Conservation (phyloP, 2,797 vertebrate genomes). For the Selene dorsalis region DNA sequence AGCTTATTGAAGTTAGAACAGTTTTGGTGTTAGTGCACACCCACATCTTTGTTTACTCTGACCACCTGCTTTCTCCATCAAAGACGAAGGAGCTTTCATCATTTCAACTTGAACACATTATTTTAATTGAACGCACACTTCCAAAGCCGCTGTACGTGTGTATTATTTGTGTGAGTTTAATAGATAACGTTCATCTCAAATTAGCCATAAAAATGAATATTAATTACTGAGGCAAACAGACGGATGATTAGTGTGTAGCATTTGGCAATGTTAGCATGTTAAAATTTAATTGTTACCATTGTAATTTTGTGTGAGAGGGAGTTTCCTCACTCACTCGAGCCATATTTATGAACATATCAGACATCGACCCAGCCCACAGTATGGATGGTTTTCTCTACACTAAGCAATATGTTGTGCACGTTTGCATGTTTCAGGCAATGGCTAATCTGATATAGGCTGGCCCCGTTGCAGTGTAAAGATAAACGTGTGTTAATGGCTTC, state of each 20-base stretch:
- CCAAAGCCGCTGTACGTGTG: not conserved
- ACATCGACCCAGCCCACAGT: not conserved
- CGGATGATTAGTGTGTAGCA: not conserved
- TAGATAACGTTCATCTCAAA: not conserved
- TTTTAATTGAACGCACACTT: slow-evolving; percentile 1
- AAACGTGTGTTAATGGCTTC: slow-evolving; percentile 14
- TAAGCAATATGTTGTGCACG: slow-evolving; percentile 8
- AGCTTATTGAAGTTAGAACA: slow-evolving; percentile 15
- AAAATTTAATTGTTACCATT: not conserved
- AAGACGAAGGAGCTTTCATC: slow-evolving; percentile 6
- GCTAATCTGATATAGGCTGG: slow-evolving; percentile 9
- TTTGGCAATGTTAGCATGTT: not conserved
- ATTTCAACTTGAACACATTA: slow-evolving; percentile 11
- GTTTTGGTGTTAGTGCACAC: slow-evolving; percentile 8
- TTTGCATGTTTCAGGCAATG: slow-evolving; percentile 16
- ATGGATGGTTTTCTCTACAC: slow-evolving; percentile 6
- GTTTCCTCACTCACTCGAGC: not conserved
- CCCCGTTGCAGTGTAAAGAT: not conserved
- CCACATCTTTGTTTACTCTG: slow-evolving; percentile 14
- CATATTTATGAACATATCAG: slow-evolving; percentile 10
- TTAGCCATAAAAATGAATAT: not conserved
- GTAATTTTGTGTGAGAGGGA: not conserved
- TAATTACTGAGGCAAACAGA: not conserved
- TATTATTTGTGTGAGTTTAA: not conserved
- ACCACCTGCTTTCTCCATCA: slow-evolving; percentile 24